Evolutionary conservation across 2,888 invertebrate genomes (phyloP), one percentile per base, ranked within the genome.

Genomic region (Cecidostiba fungosa): DNA sequence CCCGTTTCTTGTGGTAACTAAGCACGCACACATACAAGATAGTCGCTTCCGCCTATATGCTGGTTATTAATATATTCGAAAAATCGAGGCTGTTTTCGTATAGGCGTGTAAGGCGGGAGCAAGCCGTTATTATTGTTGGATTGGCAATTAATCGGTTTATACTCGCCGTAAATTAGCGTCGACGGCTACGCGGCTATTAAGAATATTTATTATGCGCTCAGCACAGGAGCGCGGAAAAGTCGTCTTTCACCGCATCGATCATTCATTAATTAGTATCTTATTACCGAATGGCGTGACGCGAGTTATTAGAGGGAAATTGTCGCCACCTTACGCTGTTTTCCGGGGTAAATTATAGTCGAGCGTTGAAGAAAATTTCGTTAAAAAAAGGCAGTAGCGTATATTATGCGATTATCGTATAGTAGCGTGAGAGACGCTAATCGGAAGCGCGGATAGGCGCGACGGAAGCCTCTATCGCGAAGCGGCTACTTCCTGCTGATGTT

Each of bases 391-490:
- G 23, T 6, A 26, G 12, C 66, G 29, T 14, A 1, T 14, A 16
- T 66, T 89, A 88, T 87, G 85, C 84, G 82, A 86, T 87, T 66
- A 32, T 16, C 74, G 73, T 29, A n/a, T n/a, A 26, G 6, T 12
- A 82, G 66, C 82, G 82, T 76, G 82, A 82, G 82, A 82, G 82
- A 47, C 66, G 50, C 32, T 82, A 76, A 82, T 82, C 74, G 74
- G 62, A 82, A 74, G 12, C 59, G 26, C 43, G 3, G 36, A 39
- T 36, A 74, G 50, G 29, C 76, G 50, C 74, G 74, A 73, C 59
- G 59, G 36, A 59, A 32, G 32, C 12, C 62, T 23, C 6, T 32
- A 36, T 32, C 69, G n/a, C 74, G n/a, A n/a, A 36, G 36, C 50
- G n/a, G 26, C 23, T n/a, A 47, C 74, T 74, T 50, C 26, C 50